Conservation (phyloP, 2,888 invertebrate species). For the Cactoblastis cactorum region DNA sequence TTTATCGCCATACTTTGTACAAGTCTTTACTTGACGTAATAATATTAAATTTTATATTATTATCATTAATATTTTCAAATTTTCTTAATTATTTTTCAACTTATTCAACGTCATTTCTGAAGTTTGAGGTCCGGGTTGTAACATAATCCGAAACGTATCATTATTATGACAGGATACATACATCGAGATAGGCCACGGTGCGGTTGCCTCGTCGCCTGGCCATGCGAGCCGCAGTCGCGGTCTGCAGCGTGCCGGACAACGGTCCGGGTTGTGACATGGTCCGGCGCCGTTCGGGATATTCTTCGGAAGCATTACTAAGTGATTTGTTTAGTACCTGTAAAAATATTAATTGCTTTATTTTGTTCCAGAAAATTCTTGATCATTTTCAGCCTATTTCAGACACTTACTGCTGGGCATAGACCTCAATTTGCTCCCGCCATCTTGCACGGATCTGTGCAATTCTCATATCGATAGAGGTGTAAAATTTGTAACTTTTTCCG, state of each 20-base stretch:
- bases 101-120: too few relatives aligned
- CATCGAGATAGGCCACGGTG: constrained; percentile 35
- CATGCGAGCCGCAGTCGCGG: constrained; percentile 52
- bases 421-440: too few relatives aligned
- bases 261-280: constrained; percentile 69
- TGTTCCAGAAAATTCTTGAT: too few relatives aligned
- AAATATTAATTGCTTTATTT: too few relatives aligned
- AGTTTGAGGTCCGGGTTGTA: too few relatives aligned
- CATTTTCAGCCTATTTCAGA: too few relatives aligned
- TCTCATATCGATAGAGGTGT: too few relatives aligned
- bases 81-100: too few relatives aligned
- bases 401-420: too few relatives aligned
- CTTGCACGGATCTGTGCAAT: too few relatives aligned
- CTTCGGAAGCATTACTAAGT: constrained; percentile 21
- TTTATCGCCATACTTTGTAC: not conserved
- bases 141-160: too few relatives aligned
- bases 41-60: not conserved
- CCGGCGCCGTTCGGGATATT: constrained; percentile 37
- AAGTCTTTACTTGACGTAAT: not conserved
- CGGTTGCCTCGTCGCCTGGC: constrained; percentile 47
- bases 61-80: not conserved
- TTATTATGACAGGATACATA: not conserved
- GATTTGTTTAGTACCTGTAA: not conserved
- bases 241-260: constrained; percentile 45
- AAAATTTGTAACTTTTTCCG: too few relatives aligned